phyloP scores from a whole-genome alignment of 2,888 invertebrate genomes.

The Tetragonisca angustula region DNA sequence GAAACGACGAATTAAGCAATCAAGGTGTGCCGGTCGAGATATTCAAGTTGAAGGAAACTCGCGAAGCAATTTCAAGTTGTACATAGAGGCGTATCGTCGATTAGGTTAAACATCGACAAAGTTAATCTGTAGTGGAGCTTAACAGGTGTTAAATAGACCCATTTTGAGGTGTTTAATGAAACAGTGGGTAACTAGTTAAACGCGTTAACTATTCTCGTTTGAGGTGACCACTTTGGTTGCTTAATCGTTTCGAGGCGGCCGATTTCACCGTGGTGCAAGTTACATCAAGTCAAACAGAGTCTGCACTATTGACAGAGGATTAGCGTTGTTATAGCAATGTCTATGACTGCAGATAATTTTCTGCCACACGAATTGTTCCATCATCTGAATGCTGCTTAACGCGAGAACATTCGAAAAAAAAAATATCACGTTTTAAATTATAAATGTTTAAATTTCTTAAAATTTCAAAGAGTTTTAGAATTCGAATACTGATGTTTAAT shows the following conservation, averaged over 20 bases:
- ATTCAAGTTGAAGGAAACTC: slow-evolving; percentile 10
- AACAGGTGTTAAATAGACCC: slow-evolving; percentile 48
- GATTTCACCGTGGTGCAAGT: slow-evolving; percentile 38
- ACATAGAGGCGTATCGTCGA: slow-evolving; percentile 11
- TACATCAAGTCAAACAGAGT: slow-evolving; percentile 28
- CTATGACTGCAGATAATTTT: slow-evolving; percentile 34
- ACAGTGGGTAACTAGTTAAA: slow-evolving; percentile 50
- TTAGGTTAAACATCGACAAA: slow-evolving; percentile 44
- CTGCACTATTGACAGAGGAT: slow-evolving; percentile 38
- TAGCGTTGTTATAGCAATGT: slow-evolving; percentile 38
- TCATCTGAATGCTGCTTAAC: background rate
- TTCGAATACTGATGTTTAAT: too few species aligned
- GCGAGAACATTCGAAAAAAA: background rate
- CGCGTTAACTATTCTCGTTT: slow-evolving; percentile 55
- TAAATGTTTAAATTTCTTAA: background rate
- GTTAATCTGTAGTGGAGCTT: slow-evolving; percentile 34
- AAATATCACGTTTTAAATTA: background rate
- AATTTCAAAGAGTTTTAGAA: too few species aligned
- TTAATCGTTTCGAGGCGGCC: slow-evolving; percentile 46
- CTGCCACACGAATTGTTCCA: background rate
- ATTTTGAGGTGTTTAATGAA: slow-evolving; percentile 55
- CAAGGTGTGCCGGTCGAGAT: background rate
- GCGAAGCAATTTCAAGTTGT: slow-evolving; percentile 14
- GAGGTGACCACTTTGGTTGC: slow-evolving; percentile 54
- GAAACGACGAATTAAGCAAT: too few species aligned